A percentile compares a stretch with the other conserved stretches of the same genome.
Evolutionary conservation across 2,113 vertebrate species (phyloP).

Genomic region (Saguinus midas): DNA sequence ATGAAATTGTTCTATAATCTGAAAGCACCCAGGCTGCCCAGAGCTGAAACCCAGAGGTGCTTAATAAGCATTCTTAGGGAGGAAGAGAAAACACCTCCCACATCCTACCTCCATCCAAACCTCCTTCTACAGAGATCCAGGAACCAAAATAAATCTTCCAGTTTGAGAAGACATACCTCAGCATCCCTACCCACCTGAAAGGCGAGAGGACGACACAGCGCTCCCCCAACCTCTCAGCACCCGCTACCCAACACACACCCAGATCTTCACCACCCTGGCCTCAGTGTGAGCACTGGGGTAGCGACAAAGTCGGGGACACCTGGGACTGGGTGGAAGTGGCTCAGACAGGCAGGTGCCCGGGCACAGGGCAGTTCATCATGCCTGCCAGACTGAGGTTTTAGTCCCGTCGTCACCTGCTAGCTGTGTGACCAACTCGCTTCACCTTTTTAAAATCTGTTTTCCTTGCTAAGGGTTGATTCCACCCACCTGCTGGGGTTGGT

Average conservation of each 20-base stretch:
- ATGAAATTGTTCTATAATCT: neutral
- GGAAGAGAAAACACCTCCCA: neutral
- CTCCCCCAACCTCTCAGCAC: neutral
- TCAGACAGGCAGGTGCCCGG: neutral
- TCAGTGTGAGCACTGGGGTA: neutral
- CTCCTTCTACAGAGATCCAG: conserved; percentile 5
- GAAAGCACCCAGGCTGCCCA: neutral
- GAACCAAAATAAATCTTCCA: neutral
- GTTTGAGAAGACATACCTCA: neutral
- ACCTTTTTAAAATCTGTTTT: neutral
- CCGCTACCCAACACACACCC: neutral
- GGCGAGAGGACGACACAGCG: neutral
- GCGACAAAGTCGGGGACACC: accelerated
- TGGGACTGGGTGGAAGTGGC: neutral
- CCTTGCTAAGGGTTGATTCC: neutral
- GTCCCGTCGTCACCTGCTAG: neutral
- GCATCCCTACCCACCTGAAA: neutral
- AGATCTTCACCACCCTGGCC: neutral
- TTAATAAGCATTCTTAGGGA: conserved; percentile 8
- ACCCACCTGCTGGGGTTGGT: too few species aligned
- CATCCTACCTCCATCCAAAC: neutral
- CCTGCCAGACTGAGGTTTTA: neutral
- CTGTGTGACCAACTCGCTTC: neutral
- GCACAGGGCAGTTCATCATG: neutral
- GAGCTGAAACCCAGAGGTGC: neutral